Base-by-base conservation (phyloP, 1,140 invertebrate genomes). In the Pseudomyrmex pallidus region DNA sequence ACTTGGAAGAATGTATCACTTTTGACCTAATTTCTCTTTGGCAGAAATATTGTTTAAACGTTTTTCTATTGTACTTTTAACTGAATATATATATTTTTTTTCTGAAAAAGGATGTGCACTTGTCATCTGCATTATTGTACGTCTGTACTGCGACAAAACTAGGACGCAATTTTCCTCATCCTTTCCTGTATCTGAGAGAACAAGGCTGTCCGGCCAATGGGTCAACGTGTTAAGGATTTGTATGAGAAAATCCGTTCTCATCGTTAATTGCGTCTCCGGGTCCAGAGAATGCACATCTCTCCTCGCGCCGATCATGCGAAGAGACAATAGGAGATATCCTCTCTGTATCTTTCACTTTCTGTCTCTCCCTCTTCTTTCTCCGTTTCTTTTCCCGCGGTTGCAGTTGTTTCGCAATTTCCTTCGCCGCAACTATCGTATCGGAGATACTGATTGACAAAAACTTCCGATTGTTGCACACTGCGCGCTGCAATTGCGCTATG, bases 171-270 rank as follows among this genome's bases (percentile, higher is more conserved):
- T 63, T 78, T 66, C 22, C 63, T 78, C 82, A 63, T 25, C 63
- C 62, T 54, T 46, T 74, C 59, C 52, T 46, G 22, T 57, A 78
- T 83, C 61, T 46, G 54, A 78, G 82, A 66, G 46, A 77, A 50
- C 62, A 59, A 82, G 68, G 46, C 50, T 46, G 15, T 35, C 2
- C 35, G 73, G 13, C n/a, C 13, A 61, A 44, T n/a, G 57, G 1
- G 46, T 44, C 74, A 83, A 83, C 52, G 59, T 83, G 82, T 83
- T 74, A 83, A 63, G 74, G 82, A 12, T 46, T 67, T 54, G 35
- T 35, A 35, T 66, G 50, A 66, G 61, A 66, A 83, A 83, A 77
- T 66, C 61, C 62, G 61, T 64, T 76, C 72, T 73, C 72, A 54
- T 82, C 35, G 50, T 64, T 54, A 56, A 57, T 64, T 61, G 50